Evolutionary conservation across 92 coral and sea anemone genomes (phyloP), one percentile per base, ranked within the genome.

Genomic region (Epizoanthus fatuus): DNA sequence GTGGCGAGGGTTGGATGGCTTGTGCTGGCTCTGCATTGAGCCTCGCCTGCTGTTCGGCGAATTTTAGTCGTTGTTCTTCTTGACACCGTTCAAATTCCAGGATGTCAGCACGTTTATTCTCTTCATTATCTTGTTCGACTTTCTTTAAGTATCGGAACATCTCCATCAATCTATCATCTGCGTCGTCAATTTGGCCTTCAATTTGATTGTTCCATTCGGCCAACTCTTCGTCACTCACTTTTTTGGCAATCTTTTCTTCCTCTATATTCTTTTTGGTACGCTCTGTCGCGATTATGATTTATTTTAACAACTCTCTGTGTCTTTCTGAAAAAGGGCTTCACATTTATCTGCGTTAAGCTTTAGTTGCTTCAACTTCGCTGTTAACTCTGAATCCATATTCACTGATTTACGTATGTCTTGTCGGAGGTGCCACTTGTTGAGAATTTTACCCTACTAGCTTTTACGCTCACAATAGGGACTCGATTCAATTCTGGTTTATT

Each of bases 371-470:
- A 52, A 40, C 20, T 47, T 51, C 49, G 75, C 75, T 40, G 32
- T 42, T 51, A 70, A 20, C 56, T 47, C 75, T 38, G 75, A 35
- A 4, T 70, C 75, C 49, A 52, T 22, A 15, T 14, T 38, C 49
- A 19, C 19, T n/a, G 3, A 55, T 70, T 58, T n/a, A n/a, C n/a
- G n/a, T n/a, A n/a, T n/a, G n/a, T n/a, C n/a, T 8, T 13, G 35
- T 45, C 38, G 75, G 75, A 70, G 75, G 75, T 70, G 75, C 75
- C 75, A 70, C 49, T 44, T 70, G 75, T 70, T 70, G 5, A 64
- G 69, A 64, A 64, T n/a, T n/a, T n/a, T n/a, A n/a, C n/a, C n/a
- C n/a, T n/a, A n/a, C n/a, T n/a, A n/a, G n/a, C n/a, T n/a, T n/a
- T n/a, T n/a, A n/a, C n/a, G n/a, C n/a, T n/a, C n/a, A n/a, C n/a